These are phyloP conservation scores for Drosophila sturtevanti DNA, from an alignment of 1,140 invertebrate species.

Conservation along the genomic window DNA sequence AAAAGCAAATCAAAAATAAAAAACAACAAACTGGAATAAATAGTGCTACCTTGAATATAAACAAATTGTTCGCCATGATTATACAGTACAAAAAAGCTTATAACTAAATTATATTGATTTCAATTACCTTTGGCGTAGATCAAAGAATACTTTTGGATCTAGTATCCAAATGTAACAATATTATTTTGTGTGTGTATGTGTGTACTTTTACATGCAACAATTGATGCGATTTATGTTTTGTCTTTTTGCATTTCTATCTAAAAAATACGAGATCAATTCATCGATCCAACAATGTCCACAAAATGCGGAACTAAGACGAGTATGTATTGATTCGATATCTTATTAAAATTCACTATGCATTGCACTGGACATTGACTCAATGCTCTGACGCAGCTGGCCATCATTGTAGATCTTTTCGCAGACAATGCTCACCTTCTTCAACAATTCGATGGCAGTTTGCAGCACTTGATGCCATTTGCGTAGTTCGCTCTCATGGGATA, in stretches of 20 bases:
- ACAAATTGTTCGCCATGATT: slow-evolving; percentile 1
- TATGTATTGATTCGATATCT: not conserved
- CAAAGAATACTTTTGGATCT: slow-evolving; percentile 4
- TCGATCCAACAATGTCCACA: slow-evolving; percentile 4
- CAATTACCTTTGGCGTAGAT: not conserved
- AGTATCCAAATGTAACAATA: slow-evolving; percentile 6
- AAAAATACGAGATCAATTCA: slow-evolving; percentile 12
- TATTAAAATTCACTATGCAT: slow-evolving; percentile 66
- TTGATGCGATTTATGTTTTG: slow-evolving; percentile 20
- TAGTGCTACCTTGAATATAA: not conserved
- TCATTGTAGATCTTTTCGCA: slow-evolving; percentile 76
- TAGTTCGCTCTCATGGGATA: slow-evolving; percentile 89
- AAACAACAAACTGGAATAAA: not conserved
- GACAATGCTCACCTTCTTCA: slow-evolving; percentile 85
- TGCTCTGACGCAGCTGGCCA: slow-evolving; percentile 67
- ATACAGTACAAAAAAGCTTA: slow-evolving; percentile 40
- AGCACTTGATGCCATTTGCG: slow-evolving; percentile 90
- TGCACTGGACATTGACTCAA: slow-evolving; percentile 53
- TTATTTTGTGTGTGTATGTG: slow-evolving; percentile 34
- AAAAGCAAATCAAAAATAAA: not conserved
- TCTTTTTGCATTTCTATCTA: slow-evolving; percentile 34
- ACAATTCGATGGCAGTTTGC: slow-evolving; percentile 86
- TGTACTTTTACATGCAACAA: slow-evolving; percentile 28
- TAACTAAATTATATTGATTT: slow-evolving; percentile 14
- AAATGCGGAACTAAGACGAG: not conserved